Conservation (phyloP, 2,797 vertebrate genomes). For the Lepus townsendii region DNA sequence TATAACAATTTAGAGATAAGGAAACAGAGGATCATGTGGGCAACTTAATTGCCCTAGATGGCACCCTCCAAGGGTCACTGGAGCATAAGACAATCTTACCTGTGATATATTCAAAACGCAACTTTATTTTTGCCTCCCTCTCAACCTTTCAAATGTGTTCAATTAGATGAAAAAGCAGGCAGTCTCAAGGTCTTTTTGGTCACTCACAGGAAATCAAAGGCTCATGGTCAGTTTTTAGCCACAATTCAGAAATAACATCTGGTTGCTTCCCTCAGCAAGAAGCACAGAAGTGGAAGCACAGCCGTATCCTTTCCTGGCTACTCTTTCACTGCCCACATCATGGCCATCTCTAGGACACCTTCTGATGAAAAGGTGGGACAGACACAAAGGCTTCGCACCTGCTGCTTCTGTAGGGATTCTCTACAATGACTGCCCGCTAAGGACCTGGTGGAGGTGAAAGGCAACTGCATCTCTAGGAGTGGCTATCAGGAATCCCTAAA, state of each 20-base stretch:
- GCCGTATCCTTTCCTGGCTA: neutral
- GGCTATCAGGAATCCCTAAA: neutral
- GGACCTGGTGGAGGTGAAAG: neutral
- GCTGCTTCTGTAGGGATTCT: too few species aligned
- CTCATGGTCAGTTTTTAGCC: neutral
- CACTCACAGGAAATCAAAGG: neutral
- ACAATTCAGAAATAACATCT: neutral
- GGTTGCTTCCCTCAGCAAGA: neutral
- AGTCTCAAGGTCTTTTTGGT: neutral
- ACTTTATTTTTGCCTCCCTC: neutral
- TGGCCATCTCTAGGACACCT: neutral
- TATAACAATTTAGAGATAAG: conserved; percentile 6
- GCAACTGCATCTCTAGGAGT: neutral
- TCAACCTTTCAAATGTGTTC: neutral
- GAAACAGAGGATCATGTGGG: neutral
- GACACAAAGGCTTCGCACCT: neutral
- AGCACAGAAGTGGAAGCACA: neutral
- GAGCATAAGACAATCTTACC: neutral
- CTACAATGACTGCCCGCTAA: neutral
- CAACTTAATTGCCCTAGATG: neutral
- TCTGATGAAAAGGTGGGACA: fast-evolving
- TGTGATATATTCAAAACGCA: neutral
- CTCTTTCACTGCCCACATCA: neutral
- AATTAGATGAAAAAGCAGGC: neutral
- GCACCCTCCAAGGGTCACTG: neutral